A percentile compares a stretch with the other conserved stretches of the same genome.
phyloP scores from a whole-genome alignment of 2,888 invertebrate species.

The Acleris laterana region DNA sequence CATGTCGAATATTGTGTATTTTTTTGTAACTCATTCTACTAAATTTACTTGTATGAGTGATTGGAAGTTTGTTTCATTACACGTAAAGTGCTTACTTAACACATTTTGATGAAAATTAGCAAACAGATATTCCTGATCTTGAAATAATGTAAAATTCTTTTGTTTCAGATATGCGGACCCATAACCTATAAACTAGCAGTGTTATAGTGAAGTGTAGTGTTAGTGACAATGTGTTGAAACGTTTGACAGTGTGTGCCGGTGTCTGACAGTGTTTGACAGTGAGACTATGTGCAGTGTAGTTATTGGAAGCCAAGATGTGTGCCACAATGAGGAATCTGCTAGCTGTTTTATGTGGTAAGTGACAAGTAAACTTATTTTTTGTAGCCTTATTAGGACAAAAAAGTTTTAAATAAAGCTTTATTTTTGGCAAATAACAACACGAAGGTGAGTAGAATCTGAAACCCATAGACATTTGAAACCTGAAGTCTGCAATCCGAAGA shows the following conservation, averaged over 20 bases:
- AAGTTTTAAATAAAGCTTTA: too few relatives aligned
- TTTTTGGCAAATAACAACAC: too few relatives aligned
- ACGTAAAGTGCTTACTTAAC: too few relatives aligned
- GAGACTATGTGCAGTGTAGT: slow-evolving; percentile 66
- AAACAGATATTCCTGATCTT: too few relatives aligned
- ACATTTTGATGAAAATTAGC: too few relatives aligned
- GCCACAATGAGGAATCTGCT: slow-evolving; percentile 62
- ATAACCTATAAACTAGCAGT: slow-evolving; percentile 38
- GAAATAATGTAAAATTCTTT: background rate
- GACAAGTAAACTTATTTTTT: slow-evolving; percentile 22
- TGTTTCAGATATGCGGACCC: slow-evolving; percentile 28
- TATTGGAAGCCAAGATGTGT: slow-evolving; percentile 64
- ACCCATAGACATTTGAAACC: too few relatives aligned
- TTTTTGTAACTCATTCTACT: too few relatives aligned
- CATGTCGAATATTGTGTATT: too few relatives aligned
- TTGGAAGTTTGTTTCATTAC: too few relatives aligned
- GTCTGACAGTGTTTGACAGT: slow-evolving; percentile 50
- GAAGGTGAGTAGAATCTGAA: too few relatives aligned
- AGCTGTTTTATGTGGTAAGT: slow-evolving; percentile 69
- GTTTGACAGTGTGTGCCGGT: slow-evolving; percentile 61
- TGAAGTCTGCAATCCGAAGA: too few relatives aligned
- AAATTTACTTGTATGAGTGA: too few relatives aligned
- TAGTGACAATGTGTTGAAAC: slow-evolving; percentile 39
- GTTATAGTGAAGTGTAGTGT: slow-evolving; percentile 46
- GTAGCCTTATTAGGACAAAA: background rate